These are phyloP conservation scores for Proterorhinus semilunaris DNA, from an alignment of 2,113 vertebrate species.

Conservation along the genomic window DNA sequence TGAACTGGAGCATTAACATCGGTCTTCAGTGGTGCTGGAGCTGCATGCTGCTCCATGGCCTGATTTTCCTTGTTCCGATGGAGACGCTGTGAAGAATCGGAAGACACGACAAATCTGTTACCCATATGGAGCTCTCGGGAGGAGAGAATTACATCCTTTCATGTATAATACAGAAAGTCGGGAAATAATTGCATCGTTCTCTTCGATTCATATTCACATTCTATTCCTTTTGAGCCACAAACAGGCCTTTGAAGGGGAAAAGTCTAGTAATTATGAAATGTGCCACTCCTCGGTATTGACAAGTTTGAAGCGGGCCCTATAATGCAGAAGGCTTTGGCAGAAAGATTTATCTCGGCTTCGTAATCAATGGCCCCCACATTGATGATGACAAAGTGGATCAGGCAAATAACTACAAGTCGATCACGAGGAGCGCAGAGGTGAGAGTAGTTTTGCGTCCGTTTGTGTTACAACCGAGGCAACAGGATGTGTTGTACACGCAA, in stretches of 20 bases:
- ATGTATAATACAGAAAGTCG: constrained; percentile 58
- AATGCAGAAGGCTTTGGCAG: constrained; percentile 26
- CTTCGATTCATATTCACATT: constrained; percentile 36
- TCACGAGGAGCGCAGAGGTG: constrained; percentile 25
- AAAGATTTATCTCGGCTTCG: constrained; percentile 20
- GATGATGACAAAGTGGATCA: constrained; percentile 35
- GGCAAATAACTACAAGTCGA: constrained; percentile 23
- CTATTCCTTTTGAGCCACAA: constrained; percentile 15
- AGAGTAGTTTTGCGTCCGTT: not conserved
- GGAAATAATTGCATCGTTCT: constrained; percentile 59
- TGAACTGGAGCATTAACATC: constrained; percentile 55
- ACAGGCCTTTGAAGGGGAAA: constrained; percentile 33
- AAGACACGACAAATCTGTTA: constrained; percentile 55
- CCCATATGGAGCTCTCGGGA: constrained; percentile 41
- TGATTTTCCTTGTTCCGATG: constrained; percentile 32
- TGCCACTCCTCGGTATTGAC: constrained; percentile 20
- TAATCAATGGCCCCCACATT: constrained; percentile 35
- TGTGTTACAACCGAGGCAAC: not conserved
- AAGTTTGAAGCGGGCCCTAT: constrained; percentile 19
- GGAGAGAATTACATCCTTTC: constrained; percentile 50
- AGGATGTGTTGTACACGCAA: not conserved
- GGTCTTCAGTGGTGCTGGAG: constrained; percentile 42
- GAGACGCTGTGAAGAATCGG: constrained; percentile 41
- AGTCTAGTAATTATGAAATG: constrained; percentile 34
- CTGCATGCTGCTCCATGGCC: constrained; percentile 30